phyloP scores from a whole-genome alignment of 2,113 vertebrate genomes.

The Cercopithecus mona region DNA sequence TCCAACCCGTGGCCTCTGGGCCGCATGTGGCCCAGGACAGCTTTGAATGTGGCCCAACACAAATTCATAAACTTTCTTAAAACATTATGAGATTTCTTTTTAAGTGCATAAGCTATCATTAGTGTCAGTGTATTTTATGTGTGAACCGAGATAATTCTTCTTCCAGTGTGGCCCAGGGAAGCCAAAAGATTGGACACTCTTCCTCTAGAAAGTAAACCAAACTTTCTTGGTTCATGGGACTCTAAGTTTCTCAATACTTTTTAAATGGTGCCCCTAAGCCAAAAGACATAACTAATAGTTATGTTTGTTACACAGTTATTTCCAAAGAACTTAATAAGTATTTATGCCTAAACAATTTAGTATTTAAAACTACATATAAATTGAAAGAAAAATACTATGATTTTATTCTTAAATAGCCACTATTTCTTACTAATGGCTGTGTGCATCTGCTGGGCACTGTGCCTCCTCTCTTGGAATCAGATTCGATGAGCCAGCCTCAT shows the following conservation, averaged over 20 bases:
- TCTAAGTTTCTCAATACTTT: background rate
- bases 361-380: background rate
- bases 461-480: background rate
- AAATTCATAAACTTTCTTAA: too few relatives aligned
- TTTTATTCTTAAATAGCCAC: background rate
- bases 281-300: background rate
- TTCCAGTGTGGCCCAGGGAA: too few relatives aligned
- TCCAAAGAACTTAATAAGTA: background rate
- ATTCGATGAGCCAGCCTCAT: background rate
- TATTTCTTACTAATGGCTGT: background rate
- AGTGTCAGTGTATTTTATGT: too few relatives aligned
- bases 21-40: too few relatives aligned
- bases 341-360: background rate
- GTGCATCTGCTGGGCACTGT: too few relatives aligned
- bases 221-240: background rate
- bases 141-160: too few relatives aligned
- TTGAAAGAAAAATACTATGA: background rate
- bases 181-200: too few relatives aligned
- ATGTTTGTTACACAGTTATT: background rate
- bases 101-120: too few relatives aligned
- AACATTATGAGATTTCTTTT: too few relatives aligned
- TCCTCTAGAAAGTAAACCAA: background rate
- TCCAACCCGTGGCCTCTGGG: too few relatives aligned
- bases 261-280: background rate
- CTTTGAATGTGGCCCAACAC: too few relatives aligned